Evolutionary conservation across 2,113 vertebrate species (phyloP).

Genomic region (Podiceps cristatus): DNA sequence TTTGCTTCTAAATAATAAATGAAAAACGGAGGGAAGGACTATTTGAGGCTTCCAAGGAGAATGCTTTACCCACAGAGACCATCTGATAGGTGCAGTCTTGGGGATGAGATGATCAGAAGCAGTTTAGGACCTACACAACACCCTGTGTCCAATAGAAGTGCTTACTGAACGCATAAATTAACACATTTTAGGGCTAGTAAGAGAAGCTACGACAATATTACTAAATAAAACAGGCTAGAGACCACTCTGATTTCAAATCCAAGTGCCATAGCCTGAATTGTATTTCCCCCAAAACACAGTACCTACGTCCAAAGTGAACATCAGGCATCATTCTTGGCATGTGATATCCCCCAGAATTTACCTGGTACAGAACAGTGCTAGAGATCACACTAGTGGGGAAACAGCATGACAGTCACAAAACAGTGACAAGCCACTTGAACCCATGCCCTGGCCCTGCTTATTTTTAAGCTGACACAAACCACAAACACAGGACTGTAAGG

Average conservation of each 20-base stretch:
- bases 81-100: not conserved
- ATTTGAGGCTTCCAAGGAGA: not conserved
- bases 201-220: not conserved
- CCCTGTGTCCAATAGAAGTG: not conserved
- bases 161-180: not conserved
- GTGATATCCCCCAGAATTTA: not conserved
- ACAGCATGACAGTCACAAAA: fast-evolving
- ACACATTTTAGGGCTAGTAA: not conserved
- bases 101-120: not conserved
- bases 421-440: not conserved
- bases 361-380: not conserved
- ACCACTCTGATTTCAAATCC: not conserved
- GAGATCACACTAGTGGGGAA: not conserved
- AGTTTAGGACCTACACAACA: not conserved
- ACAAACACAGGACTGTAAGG: not conserved
- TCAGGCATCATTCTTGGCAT: not conserved
- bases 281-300: not conserved
- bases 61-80: not conserved
- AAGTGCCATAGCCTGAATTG: not conserved
- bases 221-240: not conserved
- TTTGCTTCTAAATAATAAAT: not conserved
- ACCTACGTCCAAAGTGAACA: not conserved
- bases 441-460: not conserved
- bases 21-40: not conserved
- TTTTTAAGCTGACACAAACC: not conserved